A percentile compares a stretch with the other conserved stretches of the same genome.
Conservation (phyloP, 2,113 vertebrate genomes). For the Epinephelus moara region DNA sequence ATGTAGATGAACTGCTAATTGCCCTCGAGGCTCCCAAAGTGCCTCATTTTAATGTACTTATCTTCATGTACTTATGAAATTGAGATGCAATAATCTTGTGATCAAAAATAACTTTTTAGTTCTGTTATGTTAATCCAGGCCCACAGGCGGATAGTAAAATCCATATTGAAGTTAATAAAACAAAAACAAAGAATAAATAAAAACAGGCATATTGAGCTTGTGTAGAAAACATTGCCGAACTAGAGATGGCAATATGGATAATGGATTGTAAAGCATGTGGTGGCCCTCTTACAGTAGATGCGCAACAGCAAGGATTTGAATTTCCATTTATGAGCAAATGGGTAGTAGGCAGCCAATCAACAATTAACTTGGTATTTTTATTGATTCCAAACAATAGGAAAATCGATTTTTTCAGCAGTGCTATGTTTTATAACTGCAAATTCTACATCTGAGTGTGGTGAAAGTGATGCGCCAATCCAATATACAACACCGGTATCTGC, state of each 20-base stretch:
- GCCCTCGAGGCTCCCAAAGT: not conserved
- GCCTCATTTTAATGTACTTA: conserved; percentile 11
- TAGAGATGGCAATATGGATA: not conserved
- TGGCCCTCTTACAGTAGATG: not conserved
- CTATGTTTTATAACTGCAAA: not conserved
- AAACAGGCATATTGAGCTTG: not conserved
- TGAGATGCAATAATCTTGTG: not conserved
- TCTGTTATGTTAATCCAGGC: not conserved
- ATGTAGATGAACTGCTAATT: conserved; percentile 20
- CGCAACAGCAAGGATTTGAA: not conserved
- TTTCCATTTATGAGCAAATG: not conserved
- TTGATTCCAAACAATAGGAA: not conserved
- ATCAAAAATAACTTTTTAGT: conserved; percentile 5
- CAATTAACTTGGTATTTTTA: not conserved
- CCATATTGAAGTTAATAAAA: not conserved
- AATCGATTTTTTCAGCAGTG: not conserved
- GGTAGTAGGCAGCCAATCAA: not conserved
- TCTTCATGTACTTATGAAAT: conserved; percentile 3
- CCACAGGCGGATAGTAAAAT: not conserved
- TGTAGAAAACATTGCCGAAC: not conserved
- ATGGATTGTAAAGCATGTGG: not conserved
- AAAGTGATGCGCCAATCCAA: not conserved
- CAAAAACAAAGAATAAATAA: conserved; percentile 1
- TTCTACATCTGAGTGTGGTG: not conserved
- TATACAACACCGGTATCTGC: no score